These are phyloP conservation scores for Strigamia maritima DNA, from an alignment of 2,888 invertebrate species.

Conservation along the genomic window DNA sequence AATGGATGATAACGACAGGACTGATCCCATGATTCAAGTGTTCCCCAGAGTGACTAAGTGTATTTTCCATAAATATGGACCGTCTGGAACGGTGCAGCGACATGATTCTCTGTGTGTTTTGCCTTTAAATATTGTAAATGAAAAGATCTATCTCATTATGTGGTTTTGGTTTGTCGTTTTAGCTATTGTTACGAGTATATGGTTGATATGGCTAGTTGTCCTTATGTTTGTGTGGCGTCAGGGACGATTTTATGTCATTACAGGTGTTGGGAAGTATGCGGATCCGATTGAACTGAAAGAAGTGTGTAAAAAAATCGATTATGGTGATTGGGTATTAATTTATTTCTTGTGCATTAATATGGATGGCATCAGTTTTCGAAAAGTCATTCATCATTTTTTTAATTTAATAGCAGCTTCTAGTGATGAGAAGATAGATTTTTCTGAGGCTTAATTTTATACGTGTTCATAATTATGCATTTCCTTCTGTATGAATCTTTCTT, in stretches of 20 bases:
- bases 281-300: conserved; percentile 40
- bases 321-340: conserved; percentile 42
- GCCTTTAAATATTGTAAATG: conserved; percentile 50
- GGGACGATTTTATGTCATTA: conserved; percentile 42
- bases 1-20: conserved; percentile 44
- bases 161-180: conserved; percentile 46
- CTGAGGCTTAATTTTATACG: background rate
- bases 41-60: conserved; percentile 48
- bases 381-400: background rate
- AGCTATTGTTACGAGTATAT: conserved; percentile 43
- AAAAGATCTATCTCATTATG: conserved; percentile 46
- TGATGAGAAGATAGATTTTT: background rate
- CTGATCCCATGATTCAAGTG: conserved; percentile 47
- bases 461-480: too few species aligned
- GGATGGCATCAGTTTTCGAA: conserved; percentile 44
- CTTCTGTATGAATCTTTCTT: background rate
- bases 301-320: background rate
- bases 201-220: conserved; percentile 44
- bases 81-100: conserved; percentile 47
- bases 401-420: background rate
- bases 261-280: conserved; percentile 41
- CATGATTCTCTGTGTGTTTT: conserved; percentile 49
- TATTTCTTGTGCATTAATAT: conserved; percentile 46
- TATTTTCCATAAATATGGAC: conserved; percentile 48
- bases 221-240: conserved; percentile 45